Evolutionary conservation across 2,888 invertebrate species (phyloP).

Genomic region (Linnaemya tessellans): DNA sequence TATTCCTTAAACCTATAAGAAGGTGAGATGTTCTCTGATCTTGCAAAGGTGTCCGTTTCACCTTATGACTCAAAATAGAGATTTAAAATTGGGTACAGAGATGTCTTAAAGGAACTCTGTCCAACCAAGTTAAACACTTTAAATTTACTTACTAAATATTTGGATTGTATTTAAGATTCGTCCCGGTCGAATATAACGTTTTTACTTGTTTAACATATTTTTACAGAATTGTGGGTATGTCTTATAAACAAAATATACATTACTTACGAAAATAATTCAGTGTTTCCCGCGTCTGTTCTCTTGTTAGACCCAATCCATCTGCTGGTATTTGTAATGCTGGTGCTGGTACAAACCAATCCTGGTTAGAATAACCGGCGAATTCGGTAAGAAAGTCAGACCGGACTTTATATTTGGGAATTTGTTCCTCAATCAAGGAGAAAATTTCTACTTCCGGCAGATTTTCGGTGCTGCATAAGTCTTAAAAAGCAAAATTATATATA

Average conservation of each 20-base stretch:
- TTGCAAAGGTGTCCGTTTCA: no score
- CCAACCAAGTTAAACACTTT: no score
- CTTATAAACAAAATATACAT: neutral
- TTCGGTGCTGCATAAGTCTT: slow-evolving; percentile 96
- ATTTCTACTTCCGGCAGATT: slow-evolving; percentile 98
- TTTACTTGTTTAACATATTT: no score
- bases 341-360: slow-evolving; percentile 95
- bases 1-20: no score
- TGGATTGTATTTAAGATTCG: no score
- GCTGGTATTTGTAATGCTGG: slow-evolving; percentile 91
- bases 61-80: no score
- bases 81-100: no score
- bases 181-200: no score
- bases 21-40: no score
- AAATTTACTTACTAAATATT: no score
- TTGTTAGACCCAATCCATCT: slow-evolving; percentile 91
- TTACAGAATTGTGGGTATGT: neutral
- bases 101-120: no score
- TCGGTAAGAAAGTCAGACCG: slow-evolving; percentile 96
- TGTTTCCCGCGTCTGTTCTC: slow-evolving; percentile 97
- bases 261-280: slow-evolving; percentile 98
- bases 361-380: slow-evolving; percentile 89
- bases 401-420: slow-evolving; percentile 96
- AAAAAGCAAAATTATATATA: slow-evolving; percentile 35
- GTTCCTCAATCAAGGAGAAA: slow-evolving; percentile 96